These are phyloP conservation scores for Cherax quadricarinatus DNA, from an alignment of 1,140 invertebrate species.

Conservation along the genomic window DNA sequence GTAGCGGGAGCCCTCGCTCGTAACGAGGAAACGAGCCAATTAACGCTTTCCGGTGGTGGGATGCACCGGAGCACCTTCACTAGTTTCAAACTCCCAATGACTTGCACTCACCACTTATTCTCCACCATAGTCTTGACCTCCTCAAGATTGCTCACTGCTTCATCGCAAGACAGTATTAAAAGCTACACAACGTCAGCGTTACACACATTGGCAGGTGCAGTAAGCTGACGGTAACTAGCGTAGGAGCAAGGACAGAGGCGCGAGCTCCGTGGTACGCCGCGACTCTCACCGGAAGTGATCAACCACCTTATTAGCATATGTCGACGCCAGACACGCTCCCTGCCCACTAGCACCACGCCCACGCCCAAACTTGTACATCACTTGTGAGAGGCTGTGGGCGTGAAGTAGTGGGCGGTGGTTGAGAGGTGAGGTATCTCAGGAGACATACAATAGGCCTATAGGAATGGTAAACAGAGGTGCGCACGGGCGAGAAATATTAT, in stretches of 20 bases:
- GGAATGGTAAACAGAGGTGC: neutral
- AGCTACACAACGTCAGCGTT: neutral
- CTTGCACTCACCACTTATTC: neutral
- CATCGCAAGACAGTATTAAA: neutral
- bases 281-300: slow-evolving; percentile 58
- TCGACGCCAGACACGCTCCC: slow-evolving; percentile 41
- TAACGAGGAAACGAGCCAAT: slow-evolving; percentile 27
- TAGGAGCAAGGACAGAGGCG: neutral
- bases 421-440: neutral
- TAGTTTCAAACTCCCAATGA: neutral
- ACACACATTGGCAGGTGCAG: neutral
- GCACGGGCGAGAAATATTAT: no score
- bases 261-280: neutral
- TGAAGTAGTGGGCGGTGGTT: neutral
- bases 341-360: slow-evolving; percentile 15
- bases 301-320: slow-evolving; percentile 67
- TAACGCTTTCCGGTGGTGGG: slow-evolving; percentile 33
- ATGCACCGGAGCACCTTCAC: neutral
- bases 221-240: neutral
- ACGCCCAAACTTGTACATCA: slow-evolving; percentile 14
- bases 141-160: no score
- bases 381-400: neutral
- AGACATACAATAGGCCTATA: neutral
- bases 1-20: slow-evolving; percentile 20
- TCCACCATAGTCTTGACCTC: neutral